A percentile compares a stretch with the other conserved stretches of the same genome.
Evolutionary conservation across 2,888 invertebrate genomes (phyloP).

Genomic region (Homarus gammarus): DNA sequence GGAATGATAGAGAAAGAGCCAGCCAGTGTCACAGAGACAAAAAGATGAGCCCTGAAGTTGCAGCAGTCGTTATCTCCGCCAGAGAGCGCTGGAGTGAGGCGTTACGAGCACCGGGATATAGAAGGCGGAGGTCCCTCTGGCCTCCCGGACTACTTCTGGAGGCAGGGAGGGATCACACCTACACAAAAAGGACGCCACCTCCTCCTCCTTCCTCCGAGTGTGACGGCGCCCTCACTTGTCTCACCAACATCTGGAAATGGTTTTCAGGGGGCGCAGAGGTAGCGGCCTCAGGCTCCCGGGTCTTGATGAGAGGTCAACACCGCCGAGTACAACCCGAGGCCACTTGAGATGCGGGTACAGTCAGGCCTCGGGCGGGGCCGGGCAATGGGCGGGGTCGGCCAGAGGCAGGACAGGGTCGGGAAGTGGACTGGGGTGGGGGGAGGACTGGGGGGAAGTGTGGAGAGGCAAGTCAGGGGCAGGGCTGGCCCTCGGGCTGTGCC

Average conservation of each 20-base stretch:
- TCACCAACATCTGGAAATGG: neutral
- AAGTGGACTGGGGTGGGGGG: neutral
- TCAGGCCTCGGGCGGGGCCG: neutral
- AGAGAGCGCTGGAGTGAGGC: too few relatives aligned
- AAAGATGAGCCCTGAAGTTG: too few relatives aligned
- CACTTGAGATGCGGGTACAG: conserved; percentile 4
- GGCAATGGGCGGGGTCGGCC: neutral
- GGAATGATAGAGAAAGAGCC: too few relatives aligned
- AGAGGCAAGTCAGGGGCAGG: neutral
- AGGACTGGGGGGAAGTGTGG: neutral
- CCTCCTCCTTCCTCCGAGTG: neutral
- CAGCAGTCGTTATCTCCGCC: too few relatives aligned
- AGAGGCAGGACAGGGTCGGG: neutral
- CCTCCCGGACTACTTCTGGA: too few relatives aligned
- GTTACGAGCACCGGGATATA: too few relatives aligned
- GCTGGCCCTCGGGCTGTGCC: too few relatives aligned
- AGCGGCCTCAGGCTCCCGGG: neutral
- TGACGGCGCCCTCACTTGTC: neutral
- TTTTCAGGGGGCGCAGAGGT: neutral
- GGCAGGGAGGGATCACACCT: neutral
- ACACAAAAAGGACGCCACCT: neutral
- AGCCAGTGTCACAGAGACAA: too few relatives aligned
- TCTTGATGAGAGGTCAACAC: neutral
- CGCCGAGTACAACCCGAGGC: neutral
- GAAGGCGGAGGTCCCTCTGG: too few relatives aligned